Percentiles rank a stretch among this genome's conserved stretches.
Conservation (phyloP, 92 coral and sea anemone species). For the Pocillopora grandis region DNA sequence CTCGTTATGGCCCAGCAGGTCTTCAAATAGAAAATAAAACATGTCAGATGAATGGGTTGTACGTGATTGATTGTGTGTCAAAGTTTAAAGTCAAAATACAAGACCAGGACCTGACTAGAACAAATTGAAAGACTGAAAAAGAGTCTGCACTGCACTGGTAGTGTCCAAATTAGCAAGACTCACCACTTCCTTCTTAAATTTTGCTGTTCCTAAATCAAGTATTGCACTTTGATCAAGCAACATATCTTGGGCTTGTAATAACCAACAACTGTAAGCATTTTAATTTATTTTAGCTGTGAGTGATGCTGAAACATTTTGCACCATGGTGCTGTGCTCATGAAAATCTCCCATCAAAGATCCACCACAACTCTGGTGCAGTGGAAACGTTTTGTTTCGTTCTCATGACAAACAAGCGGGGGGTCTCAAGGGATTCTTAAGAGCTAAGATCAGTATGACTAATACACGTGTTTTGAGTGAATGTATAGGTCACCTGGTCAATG, state of each 20-base stretch:
- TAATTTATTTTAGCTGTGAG: conserved; percentile 9
- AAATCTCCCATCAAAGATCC: conserved; percentile 7
- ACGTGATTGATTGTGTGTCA: conserved; percentile 5
- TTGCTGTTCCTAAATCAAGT: neutral
- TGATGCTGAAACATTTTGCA: conserved; percentile 15
- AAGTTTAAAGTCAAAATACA: conserved; percentile 11
- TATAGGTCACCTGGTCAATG: neutral
- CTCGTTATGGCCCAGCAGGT: neutral
- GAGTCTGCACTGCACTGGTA: conserved; percentile 15
- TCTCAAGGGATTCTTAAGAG: conserved; percentile 25
- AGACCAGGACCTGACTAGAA: neutral
- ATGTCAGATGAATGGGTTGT: conserved; percentile 15
- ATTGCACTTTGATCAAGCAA: too few species aligned
- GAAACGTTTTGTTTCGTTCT: neutral
- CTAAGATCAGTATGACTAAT: neutral
- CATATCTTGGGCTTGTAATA: neutral
- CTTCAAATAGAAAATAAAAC: neutral
- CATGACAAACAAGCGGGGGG: conserved; percentile 6
- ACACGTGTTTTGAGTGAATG: neutral
- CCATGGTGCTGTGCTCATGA: conserved; percentile 21
- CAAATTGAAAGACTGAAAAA: conserved; percentile 19
- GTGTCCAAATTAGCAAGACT: conserved; percentile 20
- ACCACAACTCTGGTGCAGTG: neutral
- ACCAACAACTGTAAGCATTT: conserved; percentile 3
- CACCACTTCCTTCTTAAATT: conserved; percentile 8